Evolutionary conservation across 2,797 vertebrate species (phyloP), one percentile per base, ranked within the genome.

Genomic region (Emydoidea blandingii): DNA sequence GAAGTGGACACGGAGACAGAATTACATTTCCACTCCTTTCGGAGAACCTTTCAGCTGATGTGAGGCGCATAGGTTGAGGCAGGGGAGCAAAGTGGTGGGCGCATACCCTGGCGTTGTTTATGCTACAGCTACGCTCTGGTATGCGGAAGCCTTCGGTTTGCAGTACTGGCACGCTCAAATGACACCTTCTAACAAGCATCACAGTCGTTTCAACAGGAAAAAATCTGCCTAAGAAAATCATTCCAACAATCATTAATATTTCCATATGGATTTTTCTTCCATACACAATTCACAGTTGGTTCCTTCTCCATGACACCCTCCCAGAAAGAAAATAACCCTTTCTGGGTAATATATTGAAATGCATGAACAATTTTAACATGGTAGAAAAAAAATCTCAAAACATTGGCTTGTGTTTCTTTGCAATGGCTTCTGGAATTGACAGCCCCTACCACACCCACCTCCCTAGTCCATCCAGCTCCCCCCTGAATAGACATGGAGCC

Each of bases 361-460:
- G n/a, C 74, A 92, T 49, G 85, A 93, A 79, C 5, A 93, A 2
- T 37, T 56, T 49, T 31, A 34, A 25, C 0, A 0, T 0, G 1
- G 62, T 0, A 90, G 62, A 44, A 49, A 50, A 56, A 85, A 94
- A 44, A 47, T 83, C 84, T 86, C 87, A 50, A 89, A 87, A 74
- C 12, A 68, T 93, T 96, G 88, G n/a, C 85, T 89, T 72, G 44
- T 90, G 80, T 44, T 49, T 88, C 37, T 86, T 89, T 93, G 91
- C 85, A 76, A 68, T 18, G 14, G 44, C 57, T 76, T 94, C 85
- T 62, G 91, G 50, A 41, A 91, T 96, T 96, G 89, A 95, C 96
- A 94, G 44, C 87, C 12, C 49, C 49, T 93, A 93, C 95, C 95
- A 86, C 94, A 88, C 57, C 29, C 56, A 41, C 90, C 19, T 72